Conservation (phyloP, 2,113 vertebrate genomes). For the Anoplopoma fimbria region DNA sequence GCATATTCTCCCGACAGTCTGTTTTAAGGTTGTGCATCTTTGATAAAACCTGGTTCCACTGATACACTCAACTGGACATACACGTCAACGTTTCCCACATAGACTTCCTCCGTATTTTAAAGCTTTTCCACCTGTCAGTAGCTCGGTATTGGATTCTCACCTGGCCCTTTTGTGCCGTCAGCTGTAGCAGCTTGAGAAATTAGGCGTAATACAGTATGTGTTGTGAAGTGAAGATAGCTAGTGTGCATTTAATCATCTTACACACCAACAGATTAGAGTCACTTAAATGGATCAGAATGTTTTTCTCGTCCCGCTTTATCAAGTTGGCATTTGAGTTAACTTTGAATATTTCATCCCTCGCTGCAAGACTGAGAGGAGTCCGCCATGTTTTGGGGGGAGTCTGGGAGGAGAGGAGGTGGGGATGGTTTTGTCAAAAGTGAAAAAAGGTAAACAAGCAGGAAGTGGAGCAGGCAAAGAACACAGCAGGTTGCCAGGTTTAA, state of each 20-base stretch:
- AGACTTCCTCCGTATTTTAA: conserved; percentile 52
- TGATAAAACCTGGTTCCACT: conserved; percentile 16
- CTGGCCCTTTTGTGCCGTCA: neutral
- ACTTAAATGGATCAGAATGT: neutral
- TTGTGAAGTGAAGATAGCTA: neutral
- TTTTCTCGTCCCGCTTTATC: neutral
- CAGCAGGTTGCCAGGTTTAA: conserved; percentile 43
- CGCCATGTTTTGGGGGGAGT: neutral
- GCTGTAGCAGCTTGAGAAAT: neutral
- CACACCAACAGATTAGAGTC: neutral
- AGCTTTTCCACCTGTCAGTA: conserved; percentile 8
- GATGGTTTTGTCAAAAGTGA: conserved; percentile 20
- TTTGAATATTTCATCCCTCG: conserved; percentile 6
- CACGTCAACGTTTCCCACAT: neutral
- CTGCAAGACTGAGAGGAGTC: neutral
- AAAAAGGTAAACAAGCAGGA: conserved; percentile 19
- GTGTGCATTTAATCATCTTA: neutral
- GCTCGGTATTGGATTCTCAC: conserved; percentile 14
- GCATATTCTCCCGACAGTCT: conserved; percentile 7
- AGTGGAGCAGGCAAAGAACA: conserved; percentile 24
- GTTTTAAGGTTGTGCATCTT: conserved; percentile 34
- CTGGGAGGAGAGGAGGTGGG: neutral
- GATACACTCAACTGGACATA: neutral
- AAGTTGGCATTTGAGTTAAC: conserved; percentile 18
- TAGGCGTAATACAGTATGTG: neutral